Evolutionary conservation across 2,797 vertebrate genomes (phyloP), one percentile per base, ranked within the genome.

Genomic region (Alauda arvensis): DNA sequence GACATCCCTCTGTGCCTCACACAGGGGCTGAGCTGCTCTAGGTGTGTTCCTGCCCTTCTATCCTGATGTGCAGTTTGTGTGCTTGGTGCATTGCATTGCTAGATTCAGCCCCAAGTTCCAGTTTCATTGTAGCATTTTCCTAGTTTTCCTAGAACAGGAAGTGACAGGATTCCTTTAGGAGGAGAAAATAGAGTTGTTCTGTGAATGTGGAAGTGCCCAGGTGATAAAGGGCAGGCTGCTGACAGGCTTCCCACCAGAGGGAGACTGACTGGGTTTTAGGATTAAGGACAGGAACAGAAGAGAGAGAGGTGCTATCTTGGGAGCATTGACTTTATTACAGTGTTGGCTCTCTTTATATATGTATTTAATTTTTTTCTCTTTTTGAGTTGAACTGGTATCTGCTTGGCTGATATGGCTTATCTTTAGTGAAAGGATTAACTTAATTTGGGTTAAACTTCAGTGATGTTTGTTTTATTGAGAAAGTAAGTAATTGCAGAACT

Each of bases 51-150:
- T 55, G 23, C 18, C 42, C 56, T 25, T 37, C 56, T 7, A 31
- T 43, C 28, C 46, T 19, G 1, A 0, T 9, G 5, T 25, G 24
- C 19, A 19, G 12, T 77, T 69, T 31, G 25, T 59, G 61, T 69
- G 60, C 8, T 59, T 39, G 0, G 0, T 42, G 20, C 10, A 3
- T 51, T 46, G 8, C 1, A 1, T 33, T 34, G 31, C 49, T 6
- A 46, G 13, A 15, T 52, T 75, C 25, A n/a, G 55, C n/a, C 43
- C 28, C 40, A 48, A 39, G 57, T 55, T 46, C 33, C 26, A 48
- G 19, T 59, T 46, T 20, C 8, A 10, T 16, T 71, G 23, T 18
- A 25, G n/a, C 5, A 9, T 42, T 63, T 70, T 53, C 49, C 39
- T 46, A 4, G 18, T 62, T 83, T 65, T 55, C n/a, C n/a, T n/a